Conservation (phyloP, 2,113 vertebrate genomes). For the Phycodurus eques region DNA sequence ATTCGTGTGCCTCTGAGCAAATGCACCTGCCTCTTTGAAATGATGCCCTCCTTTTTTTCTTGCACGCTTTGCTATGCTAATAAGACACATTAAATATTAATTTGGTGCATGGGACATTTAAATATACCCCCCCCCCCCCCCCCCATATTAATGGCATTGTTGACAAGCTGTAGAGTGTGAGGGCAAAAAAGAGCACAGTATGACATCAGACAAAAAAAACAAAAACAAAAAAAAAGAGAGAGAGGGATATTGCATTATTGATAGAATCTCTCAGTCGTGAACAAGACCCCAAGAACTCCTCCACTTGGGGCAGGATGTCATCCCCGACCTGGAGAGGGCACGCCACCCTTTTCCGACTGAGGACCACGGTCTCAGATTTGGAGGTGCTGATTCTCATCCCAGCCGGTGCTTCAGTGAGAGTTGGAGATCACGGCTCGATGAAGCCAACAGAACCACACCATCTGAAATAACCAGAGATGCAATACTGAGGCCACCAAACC, state of each 20-base stretch:
- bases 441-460: no score
- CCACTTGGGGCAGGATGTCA: no score
- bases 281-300: no score
- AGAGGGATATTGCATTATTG: neutral
- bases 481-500: no score
- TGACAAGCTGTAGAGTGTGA: neutral
- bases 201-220: neutral
- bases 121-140: neutral
- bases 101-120: neutral
- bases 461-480: no score
- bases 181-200: neutral
- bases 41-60: constrained; percentile 24
- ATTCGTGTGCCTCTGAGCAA: constrained; percentile 55
- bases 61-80: constrained; percentile 33
- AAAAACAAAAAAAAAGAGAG: neutral
- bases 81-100: constrained; percentile 16
- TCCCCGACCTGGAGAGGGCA: no score
- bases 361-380: no score
- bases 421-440: no score
- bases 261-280: no score
- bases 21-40: constrained; percentile 70
- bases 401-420: no score
- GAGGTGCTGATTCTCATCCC: no score
- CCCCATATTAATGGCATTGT: neutral
- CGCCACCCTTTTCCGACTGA: no score